Base-by-base conservation (phyloP, 2,797 vertebrate species). In the Cygnus olor region DNA sequence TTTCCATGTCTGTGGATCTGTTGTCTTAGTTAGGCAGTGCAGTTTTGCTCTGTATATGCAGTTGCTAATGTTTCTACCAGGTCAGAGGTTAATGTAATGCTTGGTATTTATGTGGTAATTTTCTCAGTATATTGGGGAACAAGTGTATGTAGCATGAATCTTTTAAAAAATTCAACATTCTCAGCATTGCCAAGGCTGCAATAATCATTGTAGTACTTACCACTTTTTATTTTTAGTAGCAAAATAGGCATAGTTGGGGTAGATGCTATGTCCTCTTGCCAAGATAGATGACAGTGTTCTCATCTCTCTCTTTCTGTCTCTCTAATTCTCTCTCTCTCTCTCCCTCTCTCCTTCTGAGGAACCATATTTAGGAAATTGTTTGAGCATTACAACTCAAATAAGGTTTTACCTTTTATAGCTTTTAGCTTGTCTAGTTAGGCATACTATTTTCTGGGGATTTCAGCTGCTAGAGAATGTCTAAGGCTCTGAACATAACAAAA, bases 401-500 rank as follows among this genome's bases (percentile, higher is more conserved):
- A 21, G 14, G 3, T 81, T 90, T 94, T 78, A 61, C 93, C 82
- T 94, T 93, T 94, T 96, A 81, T 89, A 91, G 77, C 32, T 90
- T 88, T 91, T 77, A 93, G 21, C 60, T 90, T 82, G 54, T 85
- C 49, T 89, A 74, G 30, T 94, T 93, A 95, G 36, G 54, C 36
- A 54, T 54, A 32, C 24, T 54, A 1, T 85, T 93, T 95, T 85
- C 58, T 64, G 32, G 73, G 69, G 86, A 95, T 90, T 74, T 93
- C 71, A 85, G 17, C 80, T 91, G 58, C 49, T 80, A 88, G 72
- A 90, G 79, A 79, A 36, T 61, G 91, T 81, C 96, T 71, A 79
- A 90, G 64, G 45, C 45, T 94, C 76, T 95, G 95, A 92, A 65
- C 71, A 86, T 70, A 70, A 89, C 34, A 90, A 96, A 94, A 86